Base-by-base conservation (phyloP, 2,113 vertebrate genomes). In the Percina caprodes region DNA sequence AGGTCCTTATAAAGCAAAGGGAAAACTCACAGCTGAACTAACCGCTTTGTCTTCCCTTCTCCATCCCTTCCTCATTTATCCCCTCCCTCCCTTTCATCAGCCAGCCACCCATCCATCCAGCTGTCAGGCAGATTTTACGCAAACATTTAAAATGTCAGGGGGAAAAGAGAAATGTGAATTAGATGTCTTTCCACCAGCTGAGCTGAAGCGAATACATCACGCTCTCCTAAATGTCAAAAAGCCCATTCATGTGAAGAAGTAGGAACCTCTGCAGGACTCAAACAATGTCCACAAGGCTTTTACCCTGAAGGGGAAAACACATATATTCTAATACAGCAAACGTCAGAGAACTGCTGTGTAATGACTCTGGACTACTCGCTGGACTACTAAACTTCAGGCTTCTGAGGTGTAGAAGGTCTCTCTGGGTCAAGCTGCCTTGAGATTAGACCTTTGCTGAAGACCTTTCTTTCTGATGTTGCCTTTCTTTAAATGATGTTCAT, bases 141-240 rank as follows among this genome's bases (percentile, higher is more conserved):
- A 76, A 82, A 82, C 73, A 39, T 82, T 82, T 74, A 74, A 81
- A 81, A 69, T 74, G 79, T 74, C 79, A 68, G 30, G 15, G 21
- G 7, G 19, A n/a, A 70, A 51, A 65, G 13, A 68, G 5, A 52
- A 68, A 70, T 19, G 58, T 24, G 80, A 26, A 61, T 74, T 52
- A 42, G 23, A 74, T 45, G 30, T 8, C 23, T 69, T 69, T 75
- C 48, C 24, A 69, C 35, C 79, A 62, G 70, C 79, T 74, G 71
- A 55, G n/a, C n/a, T 8, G 63, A 62, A 13, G 33, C 8, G 1
- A 14, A 75, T 62, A 75, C 65, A 63, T 70, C 66, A 58, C n/a
- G 12, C 23, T 16, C 26, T 26, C 26, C 66, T 70, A 70, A 82
- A 82, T 76, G 80, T 70, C 72, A 69, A 2, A 51, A 61, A 74